Evolutionary conservation across 2,797 vertebrate genomes (phyloP).

Genomic region (Sebastolobus alascanus): DNA sequence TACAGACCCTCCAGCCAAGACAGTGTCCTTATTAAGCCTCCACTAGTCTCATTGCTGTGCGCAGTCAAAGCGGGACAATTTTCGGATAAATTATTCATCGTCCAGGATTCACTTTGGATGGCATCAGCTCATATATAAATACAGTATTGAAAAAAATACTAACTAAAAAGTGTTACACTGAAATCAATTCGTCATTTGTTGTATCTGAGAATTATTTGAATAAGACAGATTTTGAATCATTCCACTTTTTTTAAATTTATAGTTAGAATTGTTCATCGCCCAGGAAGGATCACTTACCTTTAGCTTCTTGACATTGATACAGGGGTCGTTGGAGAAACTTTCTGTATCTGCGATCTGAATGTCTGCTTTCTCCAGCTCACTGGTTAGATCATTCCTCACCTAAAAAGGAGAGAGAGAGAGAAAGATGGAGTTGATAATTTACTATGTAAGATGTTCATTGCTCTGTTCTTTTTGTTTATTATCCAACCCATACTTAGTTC

Average conservation of each 20-base stretch:
- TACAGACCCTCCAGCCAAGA: constrained; percentile 11
- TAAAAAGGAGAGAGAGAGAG: constrained; percentile 59
- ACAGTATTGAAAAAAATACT: constrained; percentile 1
- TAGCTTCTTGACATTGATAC: constrained; percentile 97
- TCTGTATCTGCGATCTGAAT: constrained; percentile 98
- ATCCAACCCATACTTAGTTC: background rate
- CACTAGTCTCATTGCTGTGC: background rate
- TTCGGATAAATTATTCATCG: constrained; percentile 14
- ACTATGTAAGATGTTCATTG: background rate
- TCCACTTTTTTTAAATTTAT: background rate
- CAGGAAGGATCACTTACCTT: constrained; percentile 89
- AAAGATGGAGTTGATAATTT: background rate
- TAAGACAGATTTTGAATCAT: background rate
- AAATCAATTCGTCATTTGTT: background rate
- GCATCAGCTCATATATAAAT: constrained; percentile 2
- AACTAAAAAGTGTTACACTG: background rate
- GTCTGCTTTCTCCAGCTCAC: constrained; percentile 94
- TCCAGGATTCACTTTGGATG: background rate
- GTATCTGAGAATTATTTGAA: no score
- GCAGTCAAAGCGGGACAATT: constrained; percentile 14
- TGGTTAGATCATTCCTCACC: constrained; percentile 99
- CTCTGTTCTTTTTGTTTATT: constrained; percentile 1
- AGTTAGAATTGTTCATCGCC: background rate
- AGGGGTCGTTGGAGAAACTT: constrained; percentile 99
- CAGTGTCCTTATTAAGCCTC: constrained; percentile 31